Conservation (phyloP, 2,113 vertebrate species). For the Axis porcinus region DNA sequence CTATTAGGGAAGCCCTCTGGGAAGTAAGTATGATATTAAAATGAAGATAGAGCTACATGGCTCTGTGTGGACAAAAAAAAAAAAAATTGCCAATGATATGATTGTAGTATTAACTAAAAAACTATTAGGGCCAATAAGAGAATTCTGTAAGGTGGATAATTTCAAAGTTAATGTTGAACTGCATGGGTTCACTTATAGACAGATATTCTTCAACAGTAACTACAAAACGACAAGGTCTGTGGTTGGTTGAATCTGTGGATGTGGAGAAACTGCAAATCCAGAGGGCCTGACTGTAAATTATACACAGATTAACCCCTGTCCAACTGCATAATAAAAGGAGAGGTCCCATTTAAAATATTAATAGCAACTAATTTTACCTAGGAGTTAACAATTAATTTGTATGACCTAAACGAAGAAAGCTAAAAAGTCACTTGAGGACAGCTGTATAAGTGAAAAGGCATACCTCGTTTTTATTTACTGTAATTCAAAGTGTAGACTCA, state of each 20-base stretch:
- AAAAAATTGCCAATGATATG: background rate
- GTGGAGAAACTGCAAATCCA: background rate
- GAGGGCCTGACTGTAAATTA: background rate
- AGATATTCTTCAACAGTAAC: background rate
- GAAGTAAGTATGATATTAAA: background rate
- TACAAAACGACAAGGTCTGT: background rate
- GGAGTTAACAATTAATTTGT: background rate
- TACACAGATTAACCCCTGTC: background rate
- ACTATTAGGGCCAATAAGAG: background rate
- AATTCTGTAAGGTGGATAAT: background rate
- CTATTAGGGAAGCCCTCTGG: background rate
- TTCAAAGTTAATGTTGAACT: slow-evolving; percentile 9
- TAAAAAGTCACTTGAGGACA: background rate
- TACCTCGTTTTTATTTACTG: background rate
- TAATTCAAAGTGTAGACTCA: background rate
- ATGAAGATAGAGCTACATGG: background rate
- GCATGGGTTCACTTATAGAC: background rate
- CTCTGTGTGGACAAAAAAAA: background rate
- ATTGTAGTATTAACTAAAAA: background rate
- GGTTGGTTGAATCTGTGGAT: background rate
- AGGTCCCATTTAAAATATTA: background rate
- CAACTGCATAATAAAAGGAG: background rate
- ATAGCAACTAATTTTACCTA: background rate
- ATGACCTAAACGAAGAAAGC: background rate
- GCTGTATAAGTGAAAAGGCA: background rate